Evolutionary conservation across 2,797 vertebrate genomes (phyloP).

Genomic region (Sitta carolinensis): DNA sequence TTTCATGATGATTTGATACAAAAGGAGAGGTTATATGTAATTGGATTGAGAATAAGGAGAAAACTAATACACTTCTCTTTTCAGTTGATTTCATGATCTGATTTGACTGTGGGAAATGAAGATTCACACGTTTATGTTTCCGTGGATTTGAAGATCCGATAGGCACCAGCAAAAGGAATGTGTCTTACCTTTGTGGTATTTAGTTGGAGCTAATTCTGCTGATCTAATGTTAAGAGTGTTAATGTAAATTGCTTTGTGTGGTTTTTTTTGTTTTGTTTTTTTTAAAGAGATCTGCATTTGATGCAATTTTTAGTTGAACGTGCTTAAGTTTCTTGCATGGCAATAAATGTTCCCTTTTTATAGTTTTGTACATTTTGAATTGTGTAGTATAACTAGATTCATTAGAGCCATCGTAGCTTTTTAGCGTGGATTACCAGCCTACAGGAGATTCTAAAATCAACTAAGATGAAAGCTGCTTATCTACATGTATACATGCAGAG

Average conservation of each 20-base stretch:
- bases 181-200: constrained; percentile 72
- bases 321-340: constrained; percentile 68
- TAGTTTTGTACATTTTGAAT: constrained; percentile 77
- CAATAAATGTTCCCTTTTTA: constrained; percentile 70
- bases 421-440: constrained; percentile 60
- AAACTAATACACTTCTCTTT: constrained; percentile 61
- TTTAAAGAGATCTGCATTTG: constrained; percentile 54
- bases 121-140: constrained; percentile 58
- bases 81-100: constrained; percentile 82
- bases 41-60: not conserved
- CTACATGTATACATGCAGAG: constrained; percentile 64
- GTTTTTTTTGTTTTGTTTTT: not conserved
- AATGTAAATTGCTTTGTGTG: constrained; percentile 72
- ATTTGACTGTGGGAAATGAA: constrained; percentile 55
- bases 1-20: not conserved
- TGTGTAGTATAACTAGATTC: constrained; percentile 69
- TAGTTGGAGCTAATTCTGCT: constrained; percentile 68
- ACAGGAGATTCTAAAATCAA: constrained; percentile 51
- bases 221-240: constrained; percentile 69
- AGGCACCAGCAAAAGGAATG: constrained; percentile 82
- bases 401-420: constrained; percentile 39
- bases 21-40: not conserved
- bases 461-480: constrained; percentile 57
- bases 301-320: constrained; percentile 72
- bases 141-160: constrained; percentile 74